These are phyloP conservation scores for Dipus sagitta DNA, from an alignment of 2,797 vertebrate genomes.

Conservation along the genomic window DNA sequence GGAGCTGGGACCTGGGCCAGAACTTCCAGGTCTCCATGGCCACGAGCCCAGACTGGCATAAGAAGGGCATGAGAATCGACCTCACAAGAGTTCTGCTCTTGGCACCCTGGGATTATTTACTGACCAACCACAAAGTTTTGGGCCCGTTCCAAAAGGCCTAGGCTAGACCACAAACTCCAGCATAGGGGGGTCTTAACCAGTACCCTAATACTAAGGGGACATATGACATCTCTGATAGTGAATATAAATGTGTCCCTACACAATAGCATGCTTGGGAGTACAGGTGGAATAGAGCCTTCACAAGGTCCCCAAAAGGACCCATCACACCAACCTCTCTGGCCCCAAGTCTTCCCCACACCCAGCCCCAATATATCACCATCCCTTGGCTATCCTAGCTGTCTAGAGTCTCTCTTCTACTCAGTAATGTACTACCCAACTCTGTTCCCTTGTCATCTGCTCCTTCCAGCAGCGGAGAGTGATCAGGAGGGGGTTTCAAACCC, in stretches of 20 bases:
- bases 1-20: slow-evolving; percentile 8
- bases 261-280: not conserved
- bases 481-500: not conserved
- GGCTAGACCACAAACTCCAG: not conserved
- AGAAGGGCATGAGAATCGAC: slow-evolving; percentile 61
- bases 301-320: slow-evolving; percentile 14
- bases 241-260: not conserved
- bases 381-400: not conserved
- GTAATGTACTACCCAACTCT: not conserved
- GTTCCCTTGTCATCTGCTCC: not conserved
- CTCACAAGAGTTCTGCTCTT: slow-evolving; percentile 49
- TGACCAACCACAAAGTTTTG: not conserved
- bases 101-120: slow-evolving; percentile 8
- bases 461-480: not conserved
- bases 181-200: not conserved
- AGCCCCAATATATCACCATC: not conserved
- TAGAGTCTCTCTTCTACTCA: not conserved
- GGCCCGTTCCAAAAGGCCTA: not conserved
- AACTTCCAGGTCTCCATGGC: slow-evolving; percentile 50
- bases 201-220: not conserved
- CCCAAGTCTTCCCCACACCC: not conserved
- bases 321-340: not conserved
- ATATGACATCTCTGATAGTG: not conserved
- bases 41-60: not conserved
- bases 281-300: not conserved